Percentiles rank a stretch among this genome's conserved stretches.
Conservation (phyloP, 1,140 invertebrate genomes). For the Platyscapa corneri region DNA sequence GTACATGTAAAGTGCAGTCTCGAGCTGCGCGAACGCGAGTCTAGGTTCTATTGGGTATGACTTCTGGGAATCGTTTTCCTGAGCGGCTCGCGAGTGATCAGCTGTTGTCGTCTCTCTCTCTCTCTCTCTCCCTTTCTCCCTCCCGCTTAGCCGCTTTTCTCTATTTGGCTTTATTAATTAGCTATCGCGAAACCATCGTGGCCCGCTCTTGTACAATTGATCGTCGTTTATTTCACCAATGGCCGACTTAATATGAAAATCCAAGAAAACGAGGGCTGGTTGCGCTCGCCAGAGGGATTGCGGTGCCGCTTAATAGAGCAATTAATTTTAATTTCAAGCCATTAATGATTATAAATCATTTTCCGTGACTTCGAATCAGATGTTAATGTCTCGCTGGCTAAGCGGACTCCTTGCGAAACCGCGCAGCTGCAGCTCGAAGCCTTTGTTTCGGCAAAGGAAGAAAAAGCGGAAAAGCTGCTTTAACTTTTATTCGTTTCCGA, state of each 20-base stretch:
- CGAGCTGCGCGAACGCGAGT: background rate
- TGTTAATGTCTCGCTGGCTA: too few species aligned
- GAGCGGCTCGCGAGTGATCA: too few species aligned
- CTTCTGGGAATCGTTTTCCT: background rate
- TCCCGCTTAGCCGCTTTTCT: background rate
- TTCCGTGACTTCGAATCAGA: background rate
- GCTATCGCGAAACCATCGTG: background rate
- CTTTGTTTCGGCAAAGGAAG: too few species aligned
- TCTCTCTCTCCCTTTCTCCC: background rate
- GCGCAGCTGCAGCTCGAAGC: too few species aligned
- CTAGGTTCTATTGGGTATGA: background rate
- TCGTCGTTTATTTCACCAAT: background rate
- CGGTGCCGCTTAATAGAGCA: background rate
- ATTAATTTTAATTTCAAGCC: background rate
- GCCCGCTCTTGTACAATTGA: background rate
- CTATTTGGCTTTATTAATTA: background rate
- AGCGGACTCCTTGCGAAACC: background rate
- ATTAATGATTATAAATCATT: background rate
- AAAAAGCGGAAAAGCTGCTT: too few species aligned
- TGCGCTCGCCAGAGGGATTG: background rate
- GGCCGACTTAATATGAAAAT: background rate
- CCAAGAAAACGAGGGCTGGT: background rate
- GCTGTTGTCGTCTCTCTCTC: background rate
- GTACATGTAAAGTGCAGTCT: too few species aligned
- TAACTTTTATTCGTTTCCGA: too few species aligned